Percentiles rank a stretch among this genome's conserved stretches.
Evolutionary conservation across 2,113 vertebrate genomes (phyloP).

Genomic region (Urocynchramus pylzowi): DNA sequence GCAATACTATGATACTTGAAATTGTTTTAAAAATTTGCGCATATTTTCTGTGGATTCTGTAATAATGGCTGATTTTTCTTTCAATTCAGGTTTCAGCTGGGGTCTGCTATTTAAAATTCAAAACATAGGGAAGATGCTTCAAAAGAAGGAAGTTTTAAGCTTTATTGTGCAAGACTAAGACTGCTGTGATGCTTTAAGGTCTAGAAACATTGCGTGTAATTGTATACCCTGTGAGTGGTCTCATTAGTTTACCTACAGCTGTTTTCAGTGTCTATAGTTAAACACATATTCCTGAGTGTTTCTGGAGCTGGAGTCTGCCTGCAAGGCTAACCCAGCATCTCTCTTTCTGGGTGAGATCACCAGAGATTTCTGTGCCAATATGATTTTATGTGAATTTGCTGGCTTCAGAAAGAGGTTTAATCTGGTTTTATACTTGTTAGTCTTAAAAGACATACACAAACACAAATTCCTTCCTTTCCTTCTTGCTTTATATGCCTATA

Average conservation of each 20-base stretch:
- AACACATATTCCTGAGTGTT: background rate
- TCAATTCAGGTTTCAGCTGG: background rate
- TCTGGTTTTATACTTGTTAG: background rate
- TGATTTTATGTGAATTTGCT: background rate
- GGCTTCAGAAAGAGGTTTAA: background rate
- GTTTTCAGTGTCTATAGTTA: background rate
- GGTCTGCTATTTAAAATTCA: background rate
- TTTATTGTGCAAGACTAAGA: background rate
- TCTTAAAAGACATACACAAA: background rate
- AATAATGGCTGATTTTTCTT: background rate
- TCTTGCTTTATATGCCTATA: background rate
- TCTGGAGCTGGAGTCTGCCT: background rate
- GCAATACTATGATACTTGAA: background rate
- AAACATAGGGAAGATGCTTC: background rate
- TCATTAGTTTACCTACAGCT: conserved; percentile 5
- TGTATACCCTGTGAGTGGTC: background rate
- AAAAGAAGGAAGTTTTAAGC: background rate
- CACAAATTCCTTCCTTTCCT: background rate
- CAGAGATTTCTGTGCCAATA: background rate
- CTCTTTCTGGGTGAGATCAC: background rate
- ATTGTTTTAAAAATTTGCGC: background rate
- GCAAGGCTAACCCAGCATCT: background rate
- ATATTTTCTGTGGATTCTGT: background rate
- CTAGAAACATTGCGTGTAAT: background rate
- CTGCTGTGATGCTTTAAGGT: background rate